These are phyloP conservation scores for Potamilus streckersoni DNA, from an alignment of 1,140 invertebrate genomes.

Conservation along the genomic window DNA sequence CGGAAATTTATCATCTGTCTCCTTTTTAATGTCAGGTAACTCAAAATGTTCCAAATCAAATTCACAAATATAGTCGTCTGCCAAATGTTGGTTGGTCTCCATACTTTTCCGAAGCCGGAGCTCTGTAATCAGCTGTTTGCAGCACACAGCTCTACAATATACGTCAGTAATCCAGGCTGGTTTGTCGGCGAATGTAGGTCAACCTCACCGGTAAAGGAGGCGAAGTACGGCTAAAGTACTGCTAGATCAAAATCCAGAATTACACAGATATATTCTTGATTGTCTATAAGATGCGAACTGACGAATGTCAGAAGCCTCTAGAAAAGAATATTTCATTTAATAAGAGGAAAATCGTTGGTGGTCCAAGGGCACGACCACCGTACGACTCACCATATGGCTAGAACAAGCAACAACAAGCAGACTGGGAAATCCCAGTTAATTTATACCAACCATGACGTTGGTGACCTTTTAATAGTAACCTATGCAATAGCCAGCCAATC, in stretches of 20 bases:
- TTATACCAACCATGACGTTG: conserved; percentile 52
- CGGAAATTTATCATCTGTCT: conserved; percentile 35
- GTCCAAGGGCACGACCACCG: conserved; percentile 53
- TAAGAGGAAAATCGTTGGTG: conserved; percentile 50
- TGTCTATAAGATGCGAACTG: conserved; percentile 4
- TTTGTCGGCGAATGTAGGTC: conserved; percentile 37
- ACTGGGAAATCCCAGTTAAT: conserved; percentile 49
- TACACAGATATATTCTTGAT: not conserved
- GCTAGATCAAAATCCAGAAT: not conserved
- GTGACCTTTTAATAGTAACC: conserved; percentile 2
- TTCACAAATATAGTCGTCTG: conserved; percentile 58
- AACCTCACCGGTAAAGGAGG: conserved; percentile 6
- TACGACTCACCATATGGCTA: conserved; percentile 42
- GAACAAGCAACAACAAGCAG: conserved; percentile 59
- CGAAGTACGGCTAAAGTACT: conserved; percentile 5
- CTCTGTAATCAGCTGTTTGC: conserved; percentile 44
- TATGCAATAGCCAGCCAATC: too few species aligned
- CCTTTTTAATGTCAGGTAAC: conserved; percentile 50
- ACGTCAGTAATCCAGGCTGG: not conserved
- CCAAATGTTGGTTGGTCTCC: conserved; percentile 51
- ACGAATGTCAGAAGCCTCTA: conserved; percentile 11
- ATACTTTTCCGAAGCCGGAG: conserved; percentile 26
- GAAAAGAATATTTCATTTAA: conserved; percentile 20
- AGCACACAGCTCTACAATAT: conserved; percentile 30
- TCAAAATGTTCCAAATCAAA: conserved; percentile 59